Percentiles rank a stretch among this genome's conserved stretches.
phyloP scores from a whole-genome alignment of 2,888 invertebrate species.

The Cantharis nigra region DNA sequence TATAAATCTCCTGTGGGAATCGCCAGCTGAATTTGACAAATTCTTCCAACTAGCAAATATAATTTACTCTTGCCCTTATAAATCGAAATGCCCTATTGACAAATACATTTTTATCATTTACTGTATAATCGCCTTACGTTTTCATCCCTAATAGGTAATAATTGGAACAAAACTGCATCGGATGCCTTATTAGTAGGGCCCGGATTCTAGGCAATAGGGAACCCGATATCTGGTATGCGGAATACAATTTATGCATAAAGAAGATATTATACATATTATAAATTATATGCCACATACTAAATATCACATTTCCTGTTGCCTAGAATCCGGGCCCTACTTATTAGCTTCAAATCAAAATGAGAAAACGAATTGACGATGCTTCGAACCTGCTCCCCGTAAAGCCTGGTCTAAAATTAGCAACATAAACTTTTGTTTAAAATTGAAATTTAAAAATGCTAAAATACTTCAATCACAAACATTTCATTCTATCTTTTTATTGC shows the following conservation, averaged over 20 bases:
- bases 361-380: not conserved
- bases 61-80: not conserved
- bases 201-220: no score
- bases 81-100: not conserved
- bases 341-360: not conserved
- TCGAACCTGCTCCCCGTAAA: not conserved
- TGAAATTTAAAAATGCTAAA: not conserved
- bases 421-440: not conserved
- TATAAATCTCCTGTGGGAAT: not conserved
- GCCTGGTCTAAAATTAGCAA: not conserved
- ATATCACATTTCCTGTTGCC: no score
- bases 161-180: not conserved
- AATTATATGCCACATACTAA: no score
- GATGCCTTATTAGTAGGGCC: no score
- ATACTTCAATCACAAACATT: not conserved
- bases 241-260: no score
- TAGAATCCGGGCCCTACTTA: no score
- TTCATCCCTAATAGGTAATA: not conserved
- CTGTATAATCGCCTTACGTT: not conserved
- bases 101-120: not conserved
- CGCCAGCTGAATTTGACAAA: not conserved
- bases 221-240: no score
- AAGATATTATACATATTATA: no score
- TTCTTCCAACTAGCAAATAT: not conserved
- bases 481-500: not conserved